phyloP scores from a whole-genome alignment of 2,113 vertebrate genomes.

The Arenaria interpres region DNA sequence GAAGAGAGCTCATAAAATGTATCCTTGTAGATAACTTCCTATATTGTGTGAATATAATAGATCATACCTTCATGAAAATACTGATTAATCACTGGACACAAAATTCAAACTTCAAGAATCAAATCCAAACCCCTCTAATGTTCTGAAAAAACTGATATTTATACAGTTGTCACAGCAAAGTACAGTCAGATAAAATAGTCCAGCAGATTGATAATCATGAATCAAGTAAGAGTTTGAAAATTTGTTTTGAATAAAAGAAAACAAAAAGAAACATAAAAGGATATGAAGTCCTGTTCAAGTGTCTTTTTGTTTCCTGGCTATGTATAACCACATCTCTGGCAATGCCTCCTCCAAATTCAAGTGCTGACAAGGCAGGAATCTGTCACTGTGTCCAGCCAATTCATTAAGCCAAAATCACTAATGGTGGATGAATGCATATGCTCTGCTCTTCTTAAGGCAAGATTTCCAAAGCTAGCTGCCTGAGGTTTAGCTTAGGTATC shows the following conservation, averaged over 20 bases:
- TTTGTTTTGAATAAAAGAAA: background rate
- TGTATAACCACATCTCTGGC: background rate
- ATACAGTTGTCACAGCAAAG: background rate
- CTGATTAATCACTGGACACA: background rate
- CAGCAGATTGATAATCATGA: background rate
- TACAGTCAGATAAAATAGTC: background rate
- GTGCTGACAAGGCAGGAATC: constrained; percentile 30
- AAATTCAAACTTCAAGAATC: background rate
- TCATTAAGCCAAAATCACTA: constrained; percentile 1
- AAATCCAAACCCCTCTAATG: background rate
- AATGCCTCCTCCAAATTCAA: background rate
- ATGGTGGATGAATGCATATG: background rate
- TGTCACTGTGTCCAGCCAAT: background rate
- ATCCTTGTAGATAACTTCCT: background rate
- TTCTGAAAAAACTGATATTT: background rate
- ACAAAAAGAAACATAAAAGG: background rate
- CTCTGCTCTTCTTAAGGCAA: background rate
- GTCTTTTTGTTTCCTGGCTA: background rate
- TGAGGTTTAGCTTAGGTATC: background rate
- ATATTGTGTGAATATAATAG: background rate
- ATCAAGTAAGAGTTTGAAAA: background rate
- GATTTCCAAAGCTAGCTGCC: background rate
- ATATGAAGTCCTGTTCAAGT: background rate
- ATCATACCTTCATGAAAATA: background rate
- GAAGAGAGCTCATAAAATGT: background rate